Percentiles rank a stretch among this genome's conserved stretches.
Conservation (phyloP, 2,113 vertebrate species). For the Thalassarche chlororhynchos region DNA sequence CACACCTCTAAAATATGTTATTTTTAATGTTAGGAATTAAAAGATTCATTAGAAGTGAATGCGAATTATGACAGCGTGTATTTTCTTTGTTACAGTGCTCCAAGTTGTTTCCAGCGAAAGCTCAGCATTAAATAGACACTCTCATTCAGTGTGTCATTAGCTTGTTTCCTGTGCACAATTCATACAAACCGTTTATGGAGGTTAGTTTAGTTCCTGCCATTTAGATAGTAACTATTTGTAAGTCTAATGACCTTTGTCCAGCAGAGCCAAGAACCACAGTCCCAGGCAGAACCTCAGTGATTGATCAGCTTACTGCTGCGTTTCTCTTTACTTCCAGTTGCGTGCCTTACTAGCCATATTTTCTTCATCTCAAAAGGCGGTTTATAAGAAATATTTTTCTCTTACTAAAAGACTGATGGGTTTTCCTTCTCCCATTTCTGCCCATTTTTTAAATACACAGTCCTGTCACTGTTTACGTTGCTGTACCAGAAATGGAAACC, state of each 20-base stretch:
- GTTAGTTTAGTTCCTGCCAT: background rate
- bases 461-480: background rate
- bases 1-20: background rate
- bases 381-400: background rate
- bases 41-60: background rate
- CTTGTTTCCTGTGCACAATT: background rate
- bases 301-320: background rate
- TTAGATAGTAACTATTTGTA: constrained; percentile 16
- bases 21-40: background rate
- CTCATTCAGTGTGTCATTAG: background rate
- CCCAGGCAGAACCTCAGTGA: background rate
- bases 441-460: background rate
- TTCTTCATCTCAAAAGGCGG: background rate
- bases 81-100: background rate
- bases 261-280: background rate
- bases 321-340: background rate
- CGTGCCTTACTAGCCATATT: background rate
- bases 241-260: constrained; percentile 21
- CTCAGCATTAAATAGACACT: background rate
- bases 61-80: background rate
- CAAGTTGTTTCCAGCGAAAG: background rate
- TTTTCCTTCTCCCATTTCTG: background rate
- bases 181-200: background rate
- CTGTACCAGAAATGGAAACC: constrained; percentile 22
- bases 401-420: background rate